phyloP scores from a whole-genome alignment of 2,797 vertebrate genomes.

The Phylloscopus collybita region DNA sequence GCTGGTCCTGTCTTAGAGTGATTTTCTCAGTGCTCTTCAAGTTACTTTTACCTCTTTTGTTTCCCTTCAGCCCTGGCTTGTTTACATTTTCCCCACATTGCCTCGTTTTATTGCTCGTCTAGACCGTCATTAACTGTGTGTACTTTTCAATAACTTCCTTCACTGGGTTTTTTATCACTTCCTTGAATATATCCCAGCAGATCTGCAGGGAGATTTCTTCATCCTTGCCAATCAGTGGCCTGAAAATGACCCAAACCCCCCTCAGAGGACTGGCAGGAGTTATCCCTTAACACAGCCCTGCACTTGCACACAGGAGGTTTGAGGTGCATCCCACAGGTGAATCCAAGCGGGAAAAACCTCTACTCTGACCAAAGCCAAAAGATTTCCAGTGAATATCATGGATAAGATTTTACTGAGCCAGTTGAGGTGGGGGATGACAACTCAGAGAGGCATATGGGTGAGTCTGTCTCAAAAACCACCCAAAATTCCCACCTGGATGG shows the following conservation, averaged over 20 bases:
- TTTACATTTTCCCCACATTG: constrained; percentile 34
- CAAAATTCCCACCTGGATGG: background rate
- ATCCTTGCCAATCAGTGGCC: background rate
- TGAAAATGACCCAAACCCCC: background rate
- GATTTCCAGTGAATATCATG: background rate
- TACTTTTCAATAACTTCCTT: constrained; percentile 56
- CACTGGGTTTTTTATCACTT: constrained; percentile 48
- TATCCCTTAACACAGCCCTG: background rate
- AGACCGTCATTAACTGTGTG: background rate
- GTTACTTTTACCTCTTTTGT: constrained; percentile 42
- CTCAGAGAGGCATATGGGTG: background rate
- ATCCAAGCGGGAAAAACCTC: background rate
- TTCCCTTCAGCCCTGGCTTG: background rate
- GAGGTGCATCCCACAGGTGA: background rate
- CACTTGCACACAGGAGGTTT: background rate
- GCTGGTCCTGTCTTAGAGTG: background rate
- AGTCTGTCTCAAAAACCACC: background rate
- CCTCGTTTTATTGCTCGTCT: constrained; percentile 35
- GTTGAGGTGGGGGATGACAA: fast-evolving
- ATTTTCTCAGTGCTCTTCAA: background rate
- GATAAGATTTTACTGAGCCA: background rate
- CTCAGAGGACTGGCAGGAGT: background rate
- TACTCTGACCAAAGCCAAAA: background rate
- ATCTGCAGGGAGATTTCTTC: constrained; percentile 18
- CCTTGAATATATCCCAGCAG: constrained; percentile 36